Base-by-base conservation (phyloP, 2,113 vertebrate genomes). In the Murina feae region DNA sequence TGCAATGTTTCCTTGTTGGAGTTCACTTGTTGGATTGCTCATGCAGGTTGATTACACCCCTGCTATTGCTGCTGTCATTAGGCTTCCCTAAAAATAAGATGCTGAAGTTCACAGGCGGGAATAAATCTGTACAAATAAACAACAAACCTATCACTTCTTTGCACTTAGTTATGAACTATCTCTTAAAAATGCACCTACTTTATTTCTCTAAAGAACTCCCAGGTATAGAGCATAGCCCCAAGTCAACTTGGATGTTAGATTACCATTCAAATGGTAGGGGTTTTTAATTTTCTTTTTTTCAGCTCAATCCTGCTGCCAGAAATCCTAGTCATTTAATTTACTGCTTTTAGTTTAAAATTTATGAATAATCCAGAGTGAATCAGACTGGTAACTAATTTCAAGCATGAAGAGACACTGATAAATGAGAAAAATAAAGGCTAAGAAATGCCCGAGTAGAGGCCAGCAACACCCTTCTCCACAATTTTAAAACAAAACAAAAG, bases 51-150 rank as follows among this genome's bases (percentile, higher is more conserved):
- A 65, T 66, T 21, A 63, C 30, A 47, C 18, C 25, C 90, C 39
- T 75, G 81, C 83, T 39, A 53, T 13, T 49, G 49, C 88, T 90
- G 58, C 44, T 53, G 53, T 81, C 49, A 39, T 63, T 25, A 68
- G 71, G 53, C 44, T 89, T 88, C 66, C 91, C 51, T 32, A 55
- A 87, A 94, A 94, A 80, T 66, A 69, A 89, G 89, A 79, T 3
- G 63, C 83, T 66, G 55, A 18, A 11, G 20, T 74, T 71, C 66
- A 84, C 30, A 87, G 65, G 85, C 1, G 4, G 81, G 91, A 94
- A 65, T 53, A 89, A 72, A 68, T 78, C 60, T 11, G 47, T 35
- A 65, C 85, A 63, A 88, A 86, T 44, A 90, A 96, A 82, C 35
- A 30, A 65, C 82, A 55, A 53, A 69, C 42, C 39, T 49, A 42